Base-by-base conservation (phyloP, 1,140 invertebrate genomes). In the Heliconius nattereri region DNA sequence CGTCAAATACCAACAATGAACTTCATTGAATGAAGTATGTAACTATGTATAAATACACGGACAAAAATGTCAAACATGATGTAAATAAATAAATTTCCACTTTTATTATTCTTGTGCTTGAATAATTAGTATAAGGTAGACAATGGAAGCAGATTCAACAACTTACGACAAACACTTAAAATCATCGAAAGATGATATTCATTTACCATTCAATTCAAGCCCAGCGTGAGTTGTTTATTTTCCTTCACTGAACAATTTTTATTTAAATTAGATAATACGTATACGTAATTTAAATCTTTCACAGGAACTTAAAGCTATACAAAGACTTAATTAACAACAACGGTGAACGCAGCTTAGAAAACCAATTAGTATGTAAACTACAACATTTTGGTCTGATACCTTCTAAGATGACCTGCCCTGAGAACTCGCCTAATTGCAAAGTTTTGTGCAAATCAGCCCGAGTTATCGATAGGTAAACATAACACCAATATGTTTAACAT, bases 111-210 rank as follows among this genome's bases (percentile, higher is more conserved):
- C 26, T 26, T 72, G 71, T 71, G 71, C 7, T 20, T 71, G 6
- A 71, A 71, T 32, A 29, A 45, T 71, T 19, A 2, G 11, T 20
- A 35, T 35, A 35, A 35, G 32, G 8, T 29, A 54, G 37, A 72
- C 11, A 85, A 94, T 94, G 91, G 92, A 94, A 85, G 85, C 92
- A 57, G 92, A 94, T 79, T 94, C 92, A 20, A 94, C 92, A n/a
- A 94, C 92, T 26, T 86, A 85, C 66, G 92, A 94, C 45, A 88
- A 78, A 71, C 87, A 71, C 49, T 73, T 82, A 35, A 90, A 90
- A 84, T 73, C 60, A 35, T 76, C 81, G 73, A 40, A 70, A 35
- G 78, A 85, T 73, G 80, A 87, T 49, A 78, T 85, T 52, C 60
- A 26, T 78, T 85, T 92, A 75, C 91, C 92, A 32, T 94, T 94